Evolutionary conservation across 1,140 invertebrate genomes (phyloP), one percentile per base, ranked within the genome.

Genomic region (Drosophila melanica): DNA sequence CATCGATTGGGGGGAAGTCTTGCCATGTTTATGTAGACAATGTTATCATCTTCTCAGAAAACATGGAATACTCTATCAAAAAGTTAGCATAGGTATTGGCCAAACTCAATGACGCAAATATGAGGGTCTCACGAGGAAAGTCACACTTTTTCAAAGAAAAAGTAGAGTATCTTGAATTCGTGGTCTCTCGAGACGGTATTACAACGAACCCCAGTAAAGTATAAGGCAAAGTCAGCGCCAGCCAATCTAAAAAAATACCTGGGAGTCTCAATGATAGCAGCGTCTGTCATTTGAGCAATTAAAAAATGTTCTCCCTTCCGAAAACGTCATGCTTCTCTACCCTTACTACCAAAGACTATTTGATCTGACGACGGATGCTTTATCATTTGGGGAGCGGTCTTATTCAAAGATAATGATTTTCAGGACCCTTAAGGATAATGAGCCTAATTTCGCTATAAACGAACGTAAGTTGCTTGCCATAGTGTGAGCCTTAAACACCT

Each of bases 101-200:
- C 18, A 18, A 18, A 18, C 18, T 18, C 1, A 18, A 18, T 18
- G 18, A 39, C 20, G 72, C 79, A 23, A 86, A 90, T n/a, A 74
- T 94, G 55, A 58, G 10, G 93, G 92, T 54, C 18, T 76, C 93
- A 4, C 3, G 64, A 79, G 64, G 93, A 93, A 81, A 59, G n/a
- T 59, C 92, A 73, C 42, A 93, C 93, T 72, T 90, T 76, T 55
- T 55, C 11, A 55, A 57, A 18, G 59, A 79, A 58, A 69, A 47
- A 9, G 68, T 91, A 14, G 39, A 50, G 5, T 63, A 63, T 63
- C 23, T 63, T 6, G 60, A 23, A 27, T 63, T 63, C 14, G 16
- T 66, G n/a, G 59, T 62, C 4, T 62, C 59, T 14, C 59, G 58
- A 5, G 18, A 33, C 11, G 58, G 58, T 9, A 62, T 48, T n/a